Percentiles rank a stretch among this genome's conserved stretches.
Evolutionary conservation across 2,113 vertebrate genomes (phyloP).

Genomic region (Brachyhypopomus gauderio): DNA sequence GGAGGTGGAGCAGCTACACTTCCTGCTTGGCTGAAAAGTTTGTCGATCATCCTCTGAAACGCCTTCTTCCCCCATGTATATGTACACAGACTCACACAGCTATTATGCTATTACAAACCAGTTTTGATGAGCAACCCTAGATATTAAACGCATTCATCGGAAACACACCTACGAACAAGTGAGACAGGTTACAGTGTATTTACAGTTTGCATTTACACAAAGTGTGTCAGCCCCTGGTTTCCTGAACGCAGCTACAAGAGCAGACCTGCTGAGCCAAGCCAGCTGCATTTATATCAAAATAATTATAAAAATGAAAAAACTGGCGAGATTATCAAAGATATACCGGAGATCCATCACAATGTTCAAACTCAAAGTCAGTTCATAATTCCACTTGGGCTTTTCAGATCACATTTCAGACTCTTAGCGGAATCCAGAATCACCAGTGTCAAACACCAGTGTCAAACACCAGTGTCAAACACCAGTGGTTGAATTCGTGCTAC

Average conservation of each 20-base stretch:
- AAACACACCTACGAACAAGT: background rate
- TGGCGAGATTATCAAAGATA: background rate
- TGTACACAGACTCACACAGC: constrained; percentile 24
- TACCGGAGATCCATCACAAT: constrained; percentile 1
- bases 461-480: too few relatives aligned
- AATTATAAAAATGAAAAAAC: background rate
- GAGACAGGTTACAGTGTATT: background rate
- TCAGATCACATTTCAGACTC: constrained; percentile 7
- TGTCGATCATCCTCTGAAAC: constrained; percentile 61
- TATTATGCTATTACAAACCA: background rate
- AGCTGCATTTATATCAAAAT: constrained; percentile 6
- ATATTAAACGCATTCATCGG: background rate
- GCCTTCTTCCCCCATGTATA: background rate
- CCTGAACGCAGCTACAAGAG: background rate
- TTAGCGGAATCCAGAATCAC: background rate
- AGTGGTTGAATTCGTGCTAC: background rate
- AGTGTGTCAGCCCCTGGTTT: background rate
- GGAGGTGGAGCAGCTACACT: background rate
- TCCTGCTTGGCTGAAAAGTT: constrained; percentile 47
- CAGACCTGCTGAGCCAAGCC: constrained; percentile 8
- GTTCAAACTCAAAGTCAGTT: background rate
- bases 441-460: background rate
- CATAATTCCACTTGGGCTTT: background rate
- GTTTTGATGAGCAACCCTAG: background rate
- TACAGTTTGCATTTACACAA: background rate